These are phyloP conservation scores for Agonopterix alstromeriana DNA, from an alignment of 2,888 invertebrate genomes.

Conservation along the genomic window DNA sequence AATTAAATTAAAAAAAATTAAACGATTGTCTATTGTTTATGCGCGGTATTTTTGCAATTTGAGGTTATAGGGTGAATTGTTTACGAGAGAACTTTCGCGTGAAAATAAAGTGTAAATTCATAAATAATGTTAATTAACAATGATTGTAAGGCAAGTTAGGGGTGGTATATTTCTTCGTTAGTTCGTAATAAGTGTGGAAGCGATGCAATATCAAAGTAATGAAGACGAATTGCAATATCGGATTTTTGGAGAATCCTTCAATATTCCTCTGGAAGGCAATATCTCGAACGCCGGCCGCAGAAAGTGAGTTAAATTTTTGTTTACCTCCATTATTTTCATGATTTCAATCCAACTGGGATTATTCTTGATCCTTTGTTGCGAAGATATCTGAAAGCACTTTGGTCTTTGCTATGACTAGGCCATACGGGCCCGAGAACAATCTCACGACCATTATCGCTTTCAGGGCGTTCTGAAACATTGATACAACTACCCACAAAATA, in stretches of 20 bases:
- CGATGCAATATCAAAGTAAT: slow-evolving; percentile 73
- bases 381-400: no score
- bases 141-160: slow-evolving; percentile 58
- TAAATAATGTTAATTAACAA: slow-evolving; percentile 32
- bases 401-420: no score
- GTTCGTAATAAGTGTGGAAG: slow-evolving; percentile 55
- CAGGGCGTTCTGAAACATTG: no score
- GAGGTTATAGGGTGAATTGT: slow-evolving; percentile 5
- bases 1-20: slow-evolving; percentile 17
- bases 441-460: no score
- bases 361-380: no score
- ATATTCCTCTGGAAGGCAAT: slow-evolving; percentile 45
- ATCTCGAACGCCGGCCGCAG: slow-evolving; percentile 31
- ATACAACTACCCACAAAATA: no score
- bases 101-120: slow-evolving; percentile 10
- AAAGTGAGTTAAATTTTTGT: slow-evolving; percentile 52
- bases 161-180: slow-evolving; percentile 58
- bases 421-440: no score
- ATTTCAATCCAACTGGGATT: neutral
- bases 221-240: slow-evolving; percentile 71
- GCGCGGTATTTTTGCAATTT: slow-evolving; percentile 14
- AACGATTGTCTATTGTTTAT: slow-evolving; percentile 16
- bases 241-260: slow-evolving; percentile 73
- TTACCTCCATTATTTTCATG: slow-evolving; percentile 7
- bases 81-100: slow-evolving; percentile 6